Conservation (phyloP, 2,888 invertebrate genomes). For the Habroteleia sp. region DNA sequence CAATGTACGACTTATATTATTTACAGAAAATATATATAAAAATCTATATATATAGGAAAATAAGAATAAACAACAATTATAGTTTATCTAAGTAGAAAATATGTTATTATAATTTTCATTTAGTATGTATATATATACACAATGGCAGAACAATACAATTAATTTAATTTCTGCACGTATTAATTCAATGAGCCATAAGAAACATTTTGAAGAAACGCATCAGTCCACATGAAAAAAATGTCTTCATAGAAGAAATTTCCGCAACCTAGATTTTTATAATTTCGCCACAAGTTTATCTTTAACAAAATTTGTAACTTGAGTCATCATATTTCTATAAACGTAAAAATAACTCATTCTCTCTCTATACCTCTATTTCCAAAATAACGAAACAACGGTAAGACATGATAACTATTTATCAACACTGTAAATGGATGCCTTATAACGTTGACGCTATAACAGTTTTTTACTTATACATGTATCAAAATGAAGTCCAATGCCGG, state of each 20-base stretch:
- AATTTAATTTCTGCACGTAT: slow-evolving; percentile 46
- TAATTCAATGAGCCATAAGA: slow-evolving; percentile 47
- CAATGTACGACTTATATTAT: no score
- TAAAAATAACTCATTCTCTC: no score
- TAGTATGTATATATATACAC: slow-evolving; percentile 70
- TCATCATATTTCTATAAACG: slow-evolving; percentile 4
- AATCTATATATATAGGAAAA: no score
- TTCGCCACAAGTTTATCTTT: slow-evolving; percentile 6
- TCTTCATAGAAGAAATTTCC: slow-evolving; percentile 41
- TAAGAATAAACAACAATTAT: no score
- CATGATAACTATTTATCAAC: slow-evolving; percentile 8
- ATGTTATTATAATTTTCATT: slow-evolving; percentile 65
- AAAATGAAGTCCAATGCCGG: no score
- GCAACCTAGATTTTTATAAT: neutral
- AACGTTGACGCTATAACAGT: neutral
- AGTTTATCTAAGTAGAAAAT: slow-evolving; percentile 71
- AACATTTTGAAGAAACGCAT: slow-evolving; percentile 34
- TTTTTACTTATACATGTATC: neutral
- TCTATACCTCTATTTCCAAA: no score
- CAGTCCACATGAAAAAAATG: slow-evolving; percentile 13
- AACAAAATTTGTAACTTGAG: slow-evolving; percentile 7
- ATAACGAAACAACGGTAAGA: slow-evolving; percentile 9
- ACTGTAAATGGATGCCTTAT: neutral
- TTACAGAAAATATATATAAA: no score
- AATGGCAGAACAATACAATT: slow-evolving; percentile 55